Evolutionary conservation across 2,888 invertebrate genomes (phyloP).

Genomic region (Schizotus pectinicornis): DNA sequence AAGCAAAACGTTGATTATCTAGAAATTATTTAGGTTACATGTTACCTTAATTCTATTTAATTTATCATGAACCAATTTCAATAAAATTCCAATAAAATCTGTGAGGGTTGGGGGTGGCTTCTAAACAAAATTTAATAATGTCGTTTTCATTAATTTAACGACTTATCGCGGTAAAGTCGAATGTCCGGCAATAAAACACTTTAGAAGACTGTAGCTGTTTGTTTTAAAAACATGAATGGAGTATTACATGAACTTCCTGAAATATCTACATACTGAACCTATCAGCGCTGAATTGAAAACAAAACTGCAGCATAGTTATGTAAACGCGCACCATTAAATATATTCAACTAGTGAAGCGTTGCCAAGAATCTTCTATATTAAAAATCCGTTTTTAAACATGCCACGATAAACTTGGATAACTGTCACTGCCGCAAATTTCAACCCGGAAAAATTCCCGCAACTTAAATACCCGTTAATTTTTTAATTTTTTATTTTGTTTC

Average conservation of each 20-base stretch:
- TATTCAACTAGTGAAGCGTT: slow-evolving; percentile 17
- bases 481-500: slow-evolving; percentile 15
- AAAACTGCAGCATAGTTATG: slow-evolving; percentile 14
- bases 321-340: slow-evolving; percentile 17
- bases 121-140: background rate
- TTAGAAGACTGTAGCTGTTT: background rate
- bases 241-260: background rate
- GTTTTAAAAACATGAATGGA: background rate
- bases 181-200: too few relatives aligned
- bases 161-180: too few relatives aligned
- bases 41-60: too few relatives aligned
- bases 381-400: slow-evolving; percentile 17
- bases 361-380: slow-evolving; percentile 25
- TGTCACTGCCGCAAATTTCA: background rate
- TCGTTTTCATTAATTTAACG: background rate
- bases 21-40: too few relatives aligned
- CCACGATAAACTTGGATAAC: slow-evolving; percentile 10
- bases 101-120: background rate
- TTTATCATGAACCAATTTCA: too few relatives aligned
- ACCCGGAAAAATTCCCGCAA: background rate
- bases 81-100: background rate
- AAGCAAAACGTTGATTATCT: too few relatives aligned
- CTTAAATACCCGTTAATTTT: background rate
- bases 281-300: background rate
- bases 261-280: background rate